Conservation (phyloP, 2,113 vertebrate species). For the Ictidomys tridecemlineatus region DNA sequence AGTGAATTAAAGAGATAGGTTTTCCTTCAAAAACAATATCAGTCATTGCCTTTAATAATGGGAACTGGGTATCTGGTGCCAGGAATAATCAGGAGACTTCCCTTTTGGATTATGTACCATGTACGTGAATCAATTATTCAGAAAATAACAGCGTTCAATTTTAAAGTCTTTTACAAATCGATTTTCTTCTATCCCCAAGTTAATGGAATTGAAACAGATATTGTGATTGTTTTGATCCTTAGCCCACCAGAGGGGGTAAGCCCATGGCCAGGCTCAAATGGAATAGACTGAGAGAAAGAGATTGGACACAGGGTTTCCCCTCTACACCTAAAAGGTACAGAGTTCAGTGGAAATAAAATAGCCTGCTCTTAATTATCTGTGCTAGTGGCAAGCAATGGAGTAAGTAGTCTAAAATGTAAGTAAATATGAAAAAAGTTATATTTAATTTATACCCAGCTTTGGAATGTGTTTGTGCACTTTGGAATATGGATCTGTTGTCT, state of each 20-base stretch:
- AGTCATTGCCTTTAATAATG: not conserved
- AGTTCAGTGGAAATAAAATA: constrained; percentile 14
- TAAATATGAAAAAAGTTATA: not conserved
- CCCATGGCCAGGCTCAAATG: not conserved
- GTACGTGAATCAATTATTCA: not conserved
- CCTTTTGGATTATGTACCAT: not conserved
- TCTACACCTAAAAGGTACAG: not conserved
- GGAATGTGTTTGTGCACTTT: not conserved
- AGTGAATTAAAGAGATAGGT: not conserved
- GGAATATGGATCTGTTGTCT: constrained; percentile 40
- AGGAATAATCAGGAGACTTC: not conserved
- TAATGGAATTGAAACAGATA: not conserved
- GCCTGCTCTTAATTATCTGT: not conserved
- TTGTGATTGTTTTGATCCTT: not conserved
- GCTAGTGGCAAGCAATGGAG: not conserved
- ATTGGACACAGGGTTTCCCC: not conserved
- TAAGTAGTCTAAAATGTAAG: not conserved
- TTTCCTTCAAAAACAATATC: constrained; percentile 45
- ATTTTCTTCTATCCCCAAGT: constrained; percentile 14
- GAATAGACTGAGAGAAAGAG: not conserved
- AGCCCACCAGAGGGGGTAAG: not conserved
- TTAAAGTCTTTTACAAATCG: constrained; percentile 51
- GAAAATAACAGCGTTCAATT: constrained; percentile 46
- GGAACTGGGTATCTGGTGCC: not conserved
- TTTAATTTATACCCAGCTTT: constrained; percentile 11